phyloP scores from a whole-genome alignment of 2,113 vertebrate species.

The Desmodus rotundus region DNA sequence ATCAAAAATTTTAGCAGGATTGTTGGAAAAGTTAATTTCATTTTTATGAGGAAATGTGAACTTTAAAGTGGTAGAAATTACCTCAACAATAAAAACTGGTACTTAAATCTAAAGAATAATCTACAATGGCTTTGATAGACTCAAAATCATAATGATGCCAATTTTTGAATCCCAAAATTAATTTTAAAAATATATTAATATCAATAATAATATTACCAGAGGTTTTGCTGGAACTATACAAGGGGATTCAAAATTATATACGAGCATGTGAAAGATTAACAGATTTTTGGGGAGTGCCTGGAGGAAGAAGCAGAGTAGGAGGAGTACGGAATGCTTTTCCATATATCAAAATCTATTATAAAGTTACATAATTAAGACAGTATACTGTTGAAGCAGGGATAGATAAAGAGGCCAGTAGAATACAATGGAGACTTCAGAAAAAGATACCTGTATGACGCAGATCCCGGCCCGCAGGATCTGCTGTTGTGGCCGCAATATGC shows the following conservation, averaged over 20 bases:
- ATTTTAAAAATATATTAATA: background rate
- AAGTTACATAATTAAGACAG: background rate
- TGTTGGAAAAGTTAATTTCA: background rate
- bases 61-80: background rate
- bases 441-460: background rate
- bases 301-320: background rate
- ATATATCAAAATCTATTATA: background rate
- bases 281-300: background rate
- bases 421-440: background rate
- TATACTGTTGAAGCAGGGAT: background rate
- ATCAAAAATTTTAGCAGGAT: background rate
- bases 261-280: background rate
- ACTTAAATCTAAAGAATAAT: background rate
- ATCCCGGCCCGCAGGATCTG: too few species aligned
- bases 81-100: background rate
- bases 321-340: background rate
- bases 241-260: background rate
- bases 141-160: background rate
- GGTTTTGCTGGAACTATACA: background rate
- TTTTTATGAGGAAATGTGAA: background rate
- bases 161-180: background rate
- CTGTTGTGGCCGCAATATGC: too few species aligned
- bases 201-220: background rate
- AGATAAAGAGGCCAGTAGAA: background rate
- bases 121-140: background rate